A percentile compares a stretch with the other conserved stretches of the same genome.
These are phyloP conservation scores for Hydrolagus colliei DNA, from an alignment of 2,797 vertebrate species.

Conservation along the genomic window DNA sequence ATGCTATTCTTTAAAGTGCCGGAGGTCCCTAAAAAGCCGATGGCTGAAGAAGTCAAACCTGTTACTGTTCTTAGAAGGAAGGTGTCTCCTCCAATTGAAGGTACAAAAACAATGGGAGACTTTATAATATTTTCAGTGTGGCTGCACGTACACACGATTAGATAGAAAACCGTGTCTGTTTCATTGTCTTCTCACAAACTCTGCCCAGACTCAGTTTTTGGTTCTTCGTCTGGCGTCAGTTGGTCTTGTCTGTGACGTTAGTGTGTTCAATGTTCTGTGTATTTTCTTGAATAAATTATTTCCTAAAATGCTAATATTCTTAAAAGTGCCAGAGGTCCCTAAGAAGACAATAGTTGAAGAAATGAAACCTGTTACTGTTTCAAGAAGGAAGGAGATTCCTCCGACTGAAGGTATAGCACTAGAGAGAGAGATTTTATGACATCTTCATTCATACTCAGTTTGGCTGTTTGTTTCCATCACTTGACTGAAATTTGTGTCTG, in stretches of 20 bases:
- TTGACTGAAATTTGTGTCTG: neutral
- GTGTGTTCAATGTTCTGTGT: too few relatives aligned
- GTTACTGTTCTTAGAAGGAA: conserved; percentile 45
- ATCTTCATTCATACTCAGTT: conserved; percentile 36
- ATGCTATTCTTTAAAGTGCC: conserved; percentile 63
- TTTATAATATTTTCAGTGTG: too few relatives aligned
- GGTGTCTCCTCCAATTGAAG: conserved; percentile 42
- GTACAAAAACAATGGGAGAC: conserved; percentile 31
- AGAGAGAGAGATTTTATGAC: neutral
- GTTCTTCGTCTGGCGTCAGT: neutral
- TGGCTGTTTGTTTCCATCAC: neutral
- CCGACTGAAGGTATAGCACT: conserved; percentile 49
- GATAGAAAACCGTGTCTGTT: neutral
- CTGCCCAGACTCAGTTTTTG: neutral
- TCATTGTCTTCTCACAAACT: neutral
- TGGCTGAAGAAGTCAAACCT: conserved; percentile 47
- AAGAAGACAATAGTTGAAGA: conserved; percentile 29
- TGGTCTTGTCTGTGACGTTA: too few relatives aligned
- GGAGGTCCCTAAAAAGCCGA: conserved; percentile 48
- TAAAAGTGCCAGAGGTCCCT: conserved; percentile 2
- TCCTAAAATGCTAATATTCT: conserved; percentile 19
- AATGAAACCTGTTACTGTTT: neutral
- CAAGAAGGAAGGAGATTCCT: conserved; percentile 33
- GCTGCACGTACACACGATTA: neutral
- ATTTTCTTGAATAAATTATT: neutral